These are phyloP conservation scores for Xyrauchen texanus DNA, from an alignment of 2,113 vertebrate genomes.

Conservation along the genomic window DNA sequence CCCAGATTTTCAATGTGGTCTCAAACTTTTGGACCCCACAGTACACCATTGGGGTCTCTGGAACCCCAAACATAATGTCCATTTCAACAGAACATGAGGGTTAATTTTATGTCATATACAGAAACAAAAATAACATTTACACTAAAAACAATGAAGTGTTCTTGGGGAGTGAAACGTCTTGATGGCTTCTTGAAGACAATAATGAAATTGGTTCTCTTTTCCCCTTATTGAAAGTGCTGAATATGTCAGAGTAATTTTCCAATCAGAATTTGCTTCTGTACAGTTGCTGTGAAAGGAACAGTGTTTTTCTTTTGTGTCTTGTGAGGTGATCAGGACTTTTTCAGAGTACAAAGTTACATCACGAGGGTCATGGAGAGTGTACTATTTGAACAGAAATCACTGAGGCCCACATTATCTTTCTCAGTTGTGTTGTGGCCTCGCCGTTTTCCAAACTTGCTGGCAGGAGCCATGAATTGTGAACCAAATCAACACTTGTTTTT, in stretches of 20 bases:
- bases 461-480: background rate
- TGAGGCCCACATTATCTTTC: constrained; percentile 27
- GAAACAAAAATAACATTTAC: too few species aligned
- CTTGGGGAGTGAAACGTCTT: too few species aligned
- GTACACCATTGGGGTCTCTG: too few species aligned
- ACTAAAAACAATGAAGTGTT: too few species aligned
- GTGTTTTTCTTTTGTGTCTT: background rate
- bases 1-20: too few species aligned
- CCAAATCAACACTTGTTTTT: constrained; percentile 36
- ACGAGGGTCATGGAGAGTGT: constrained; percentile 44
- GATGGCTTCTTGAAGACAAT: too few species aligned
- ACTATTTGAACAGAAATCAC: constrained; percentile 22
- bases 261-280: background rate
- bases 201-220: too few species aligned
- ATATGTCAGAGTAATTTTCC: background rate
- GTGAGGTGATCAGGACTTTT: background rate
- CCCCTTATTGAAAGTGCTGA: too few species aligned
- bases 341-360: background rate
- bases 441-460: constrained; percentile 7
- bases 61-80: too few species aligned
- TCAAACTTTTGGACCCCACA: too few species aligned
- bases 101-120: too few species aligned
- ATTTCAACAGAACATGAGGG: too few species aligned
- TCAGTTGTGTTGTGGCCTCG: constrained; percentile 24
- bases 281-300: background rate